These are phyloP conservation scores for Atopsyche davidsoni DNA, from an alignment of 1,140 invertebrate genomes.

Conservation along the genomic window DNA sequence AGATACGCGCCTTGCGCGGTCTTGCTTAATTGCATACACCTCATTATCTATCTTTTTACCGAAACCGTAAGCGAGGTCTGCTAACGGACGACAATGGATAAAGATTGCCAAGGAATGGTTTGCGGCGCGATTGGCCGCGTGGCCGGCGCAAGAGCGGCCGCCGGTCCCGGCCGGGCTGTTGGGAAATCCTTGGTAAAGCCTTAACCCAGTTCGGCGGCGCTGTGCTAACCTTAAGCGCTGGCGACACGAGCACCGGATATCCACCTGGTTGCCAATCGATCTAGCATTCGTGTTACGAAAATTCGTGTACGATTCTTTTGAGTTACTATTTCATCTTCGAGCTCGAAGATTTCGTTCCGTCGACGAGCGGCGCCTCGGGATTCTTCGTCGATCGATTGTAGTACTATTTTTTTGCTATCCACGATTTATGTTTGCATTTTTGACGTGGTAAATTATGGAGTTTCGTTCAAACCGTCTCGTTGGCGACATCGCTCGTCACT, in stretches of 20 bases:
- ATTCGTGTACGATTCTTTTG: conserved; percentile 3
- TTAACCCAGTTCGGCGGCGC: conserved; percentile 28
- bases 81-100: too few species aligned
- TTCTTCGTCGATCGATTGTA: background rate
- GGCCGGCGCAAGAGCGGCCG: conserved; percentile 21
- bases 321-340: too few species aligned
- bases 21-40: background rate
- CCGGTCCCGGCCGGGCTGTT: conserved; percentile 25
- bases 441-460: too few species aligned
- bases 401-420: too few species aligned
- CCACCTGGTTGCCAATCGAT: conserved; percentile 27
- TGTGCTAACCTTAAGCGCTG: conserved; percentile 15
- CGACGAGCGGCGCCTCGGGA: background rate
- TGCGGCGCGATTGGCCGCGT: conserved; percentile 3
- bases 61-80: too few species aligned
- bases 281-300: conserved; percentile 10
- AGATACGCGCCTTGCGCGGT: background rate
- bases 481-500: too few species aligned
- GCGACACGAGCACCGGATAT: conserved; percentile 29
- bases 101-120: background rate
- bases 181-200: conserved; percentile 30
- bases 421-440: too few species aligned
- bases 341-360: background rate
- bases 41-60: background rate
- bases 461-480: too few species aligned